phyloP scores from a whole-genome alignment of 2,888 invertebrate species.

The Cryptocephalus moraei region DNA sequence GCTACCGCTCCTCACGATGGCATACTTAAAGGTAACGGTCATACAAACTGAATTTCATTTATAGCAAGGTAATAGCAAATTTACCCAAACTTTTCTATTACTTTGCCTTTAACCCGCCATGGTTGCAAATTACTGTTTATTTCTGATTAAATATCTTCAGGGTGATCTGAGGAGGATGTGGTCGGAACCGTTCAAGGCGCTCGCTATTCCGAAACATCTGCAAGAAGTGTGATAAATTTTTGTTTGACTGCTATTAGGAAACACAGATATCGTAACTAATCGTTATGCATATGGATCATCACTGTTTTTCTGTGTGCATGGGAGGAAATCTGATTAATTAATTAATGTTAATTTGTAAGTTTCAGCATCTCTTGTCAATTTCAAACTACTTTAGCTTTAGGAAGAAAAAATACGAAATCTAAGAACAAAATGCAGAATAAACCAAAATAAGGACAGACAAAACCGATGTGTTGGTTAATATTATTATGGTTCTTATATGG shows the following conservation, averaged over 20 bases:
- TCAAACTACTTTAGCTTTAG: slow-evolving; percentile 1
- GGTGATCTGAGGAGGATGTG: slow-evolving; percentile 96
- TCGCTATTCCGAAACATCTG: slow-evolving; percentile 68
- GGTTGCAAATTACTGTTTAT: neutral
- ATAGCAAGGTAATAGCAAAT: no score
- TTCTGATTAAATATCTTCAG: slow-evolving; percentile 41
- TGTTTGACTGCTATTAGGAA: slow-evolving; percentile 17
- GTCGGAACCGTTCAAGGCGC: slow-evolving; percentile 89
- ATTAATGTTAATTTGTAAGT: slow-evolving; percentile 11
- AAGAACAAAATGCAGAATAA: no score
- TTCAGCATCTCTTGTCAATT: slow-evolving; percentile 20
- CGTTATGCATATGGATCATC: slow-evolving; percentile 9
- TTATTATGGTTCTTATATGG: no score
- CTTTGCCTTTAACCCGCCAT: neutral
- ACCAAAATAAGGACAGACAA: no score
- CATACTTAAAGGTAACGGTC: slow-evolving; percentile 78
- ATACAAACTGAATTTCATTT: no score
- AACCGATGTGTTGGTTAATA: no score
- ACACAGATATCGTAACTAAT: no score
- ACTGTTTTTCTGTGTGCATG: slow-evolving; percentile 11
- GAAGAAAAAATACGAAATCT: no score
- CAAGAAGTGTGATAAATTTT: slow-evolving; percentile 56
- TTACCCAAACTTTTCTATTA: neutral
- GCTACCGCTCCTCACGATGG: slow-evolving; percentile 93
- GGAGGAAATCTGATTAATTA: slow-evolving; percentile 16